Evolutionary conservation across 2,888 invertebrate genomes (phyloP).

Genomic region (Platerodrilus igneus): DNA sequence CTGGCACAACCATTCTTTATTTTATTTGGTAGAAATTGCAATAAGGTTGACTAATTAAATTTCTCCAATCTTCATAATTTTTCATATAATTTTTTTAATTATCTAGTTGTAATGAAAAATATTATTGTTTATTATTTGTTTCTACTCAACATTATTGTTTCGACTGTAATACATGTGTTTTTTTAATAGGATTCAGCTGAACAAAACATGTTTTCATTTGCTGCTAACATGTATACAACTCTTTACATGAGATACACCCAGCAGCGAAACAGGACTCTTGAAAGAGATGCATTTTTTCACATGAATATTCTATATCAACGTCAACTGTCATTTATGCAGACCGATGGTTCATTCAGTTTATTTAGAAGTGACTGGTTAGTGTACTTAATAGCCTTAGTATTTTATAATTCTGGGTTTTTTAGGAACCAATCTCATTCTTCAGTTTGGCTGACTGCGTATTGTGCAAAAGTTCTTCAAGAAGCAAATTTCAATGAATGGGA

Average conservation of each 20-base stretch:
- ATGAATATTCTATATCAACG: conserved; percentile 89
- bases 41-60: too few relatives aligned
- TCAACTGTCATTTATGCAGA: conserved; percentile 85
- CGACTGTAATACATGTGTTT: conserved; percentile 5
- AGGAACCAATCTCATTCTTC: conserved; percentile 82
- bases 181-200: conserved; percentile 73
- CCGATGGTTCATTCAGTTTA: conserved; percentile 84
- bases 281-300: conserved; percentile 75
- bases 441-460: conserved; percentile 91
- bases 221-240: conserved; percentile 86
- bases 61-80: too few relatives aligned
- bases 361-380: conserved; percentile 87
- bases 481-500: conserved; percentile 97
- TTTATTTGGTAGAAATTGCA: too few relatives aligned
- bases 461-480: conserved; percentile 81
- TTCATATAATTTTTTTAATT: not conserved
- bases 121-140: not conserved
- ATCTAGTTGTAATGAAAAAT: not conserved
- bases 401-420: conserved; percentile 24
- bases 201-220: conserved; percentile 95
- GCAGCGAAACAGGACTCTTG: conserved; percentile 77
- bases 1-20: too few relatives aligned
- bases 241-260: conserved; percentile 88
- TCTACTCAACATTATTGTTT: too few relatives aligned
- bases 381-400: not conserved